phyloP scores from a whole-genome alignment of 1,140 invertebrate genomes.

The Eubasilissa regina region DNA sequence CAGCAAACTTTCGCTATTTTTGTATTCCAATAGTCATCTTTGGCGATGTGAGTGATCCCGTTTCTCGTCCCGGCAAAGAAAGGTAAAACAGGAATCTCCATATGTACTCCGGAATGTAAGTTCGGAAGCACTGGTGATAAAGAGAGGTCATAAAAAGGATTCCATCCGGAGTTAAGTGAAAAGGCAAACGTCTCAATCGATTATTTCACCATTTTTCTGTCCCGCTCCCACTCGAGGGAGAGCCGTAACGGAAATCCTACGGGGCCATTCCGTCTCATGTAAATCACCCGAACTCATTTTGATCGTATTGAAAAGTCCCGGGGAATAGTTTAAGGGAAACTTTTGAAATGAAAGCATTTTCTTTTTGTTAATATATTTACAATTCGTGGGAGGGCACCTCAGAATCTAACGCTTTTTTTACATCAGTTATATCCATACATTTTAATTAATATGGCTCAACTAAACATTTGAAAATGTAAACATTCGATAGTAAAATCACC shows the following conservation, averaged over 20 bases:
- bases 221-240: constrained; percentile 26
- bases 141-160: constrained; percentile 59
- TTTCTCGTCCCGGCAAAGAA: background rate
- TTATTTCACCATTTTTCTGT: constrained; percentile 60
- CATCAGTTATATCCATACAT: too few relatives aligned
- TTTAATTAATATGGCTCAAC: background rate
- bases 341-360: constrained; percentile 38
- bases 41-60: constrained; percentile 15
- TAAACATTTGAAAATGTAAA: background rate
- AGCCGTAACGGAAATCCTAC: constrained; percentile 42
- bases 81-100: constrained; percentile 48
- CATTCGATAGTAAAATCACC: background rate
- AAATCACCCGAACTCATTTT: constrained; percentile 52
- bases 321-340: constrained; percentile 49
- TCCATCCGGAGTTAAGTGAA: constrained; percentile 60
- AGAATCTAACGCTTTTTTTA: background rate
- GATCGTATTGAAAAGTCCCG: constrained; percentile 49
- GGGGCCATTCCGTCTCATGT: constrained; percentile 44
- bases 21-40: background rate
- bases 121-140: constrained; percentile 55
- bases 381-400: constrained; percentile 1
- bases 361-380: constrained; percentile 37
- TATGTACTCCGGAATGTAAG: constrained; percentile 41
- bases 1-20: background rate
- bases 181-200: constrained; percentile 60